These are phyloP conservation scores for Hippasteria phrygiana DNA, from an alignment of 53 echinoderm and acorn worm genomes.

Conservation along the genomic window DNA sequence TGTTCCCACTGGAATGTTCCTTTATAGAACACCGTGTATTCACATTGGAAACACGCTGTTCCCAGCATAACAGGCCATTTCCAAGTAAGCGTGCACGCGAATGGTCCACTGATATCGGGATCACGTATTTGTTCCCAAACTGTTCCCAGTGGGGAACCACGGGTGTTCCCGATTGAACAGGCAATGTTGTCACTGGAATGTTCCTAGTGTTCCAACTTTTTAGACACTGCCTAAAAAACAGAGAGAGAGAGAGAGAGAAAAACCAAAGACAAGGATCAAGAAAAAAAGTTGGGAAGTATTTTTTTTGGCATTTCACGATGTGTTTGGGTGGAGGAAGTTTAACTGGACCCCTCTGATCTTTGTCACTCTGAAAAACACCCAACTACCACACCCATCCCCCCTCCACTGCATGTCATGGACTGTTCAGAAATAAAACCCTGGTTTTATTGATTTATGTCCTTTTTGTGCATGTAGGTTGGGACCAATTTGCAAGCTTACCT, in stretches of 20 bases:
- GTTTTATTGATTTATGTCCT: neutral
- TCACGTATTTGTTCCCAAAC: no score
- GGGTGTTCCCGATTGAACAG: no score
- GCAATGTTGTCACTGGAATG: no score
- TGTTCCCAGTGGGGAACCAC: no score
- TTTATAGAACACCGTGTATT: neutral
- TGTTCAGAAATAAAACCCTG: neutral
- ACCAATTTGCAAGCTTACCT: conserved; percentile 73
- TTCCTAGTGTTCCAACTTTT: no score
- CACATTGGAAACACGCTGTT: no score
- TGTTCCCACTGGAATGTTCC: neutral
- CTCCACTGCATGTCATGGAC: neutral
- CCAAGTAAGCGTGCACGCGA: neutral
- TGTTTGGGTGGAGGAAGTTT: no score
- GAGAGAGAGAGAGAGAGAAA: no score
- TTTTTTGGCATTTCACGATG: no score
- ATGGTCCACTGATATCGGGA: neutral
- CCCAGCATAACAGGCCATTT: neutral
- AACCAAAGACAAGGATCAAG: no score
- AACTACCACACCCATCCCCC: neutral
- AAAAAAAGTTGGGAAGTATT: no score
- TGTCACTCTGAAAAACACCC: neutral
- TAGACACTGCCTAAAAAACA: no score
- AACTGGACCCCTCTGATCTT: neutral
- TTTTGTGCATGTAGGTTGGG: conserved; percentile 48